Evolutionary conservation across 2,888 invertebrate genomes (phyloP).

Genomic region (Rapana venosa): DNA sequence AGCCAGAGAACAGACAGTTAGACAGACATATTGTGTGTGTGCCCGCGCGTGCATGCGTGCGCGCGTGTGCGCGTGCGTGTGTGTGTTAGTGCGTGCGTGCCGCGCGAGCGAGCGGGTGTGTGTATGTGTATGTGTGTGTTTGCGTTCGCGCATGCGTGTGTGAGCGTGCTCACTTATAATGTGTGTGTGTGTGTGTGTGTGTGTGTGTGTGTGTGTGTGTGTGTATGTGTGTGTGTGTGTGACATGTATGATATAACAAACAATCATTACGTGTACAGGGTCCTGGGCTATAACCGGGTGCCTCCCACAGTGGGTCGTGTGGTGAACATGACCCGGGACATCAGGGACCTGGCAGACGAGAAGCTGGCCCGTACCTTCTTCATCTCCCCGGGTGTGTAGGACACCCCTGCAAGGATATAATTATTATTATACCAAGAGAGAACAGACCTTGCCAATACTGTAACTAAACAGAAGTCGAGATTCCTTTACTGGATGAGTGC

Average conservation of each 20-base stretch:
- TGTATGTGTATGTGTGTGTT: too few relatives aligned
- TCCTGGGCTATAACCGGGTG: constrained; percentile 94
- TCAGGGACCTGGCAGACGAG: constrained; percentile 93
- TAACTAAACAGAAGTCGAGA: too few relatives aligned
- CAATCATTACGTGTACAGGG: constrained; percentile 81
- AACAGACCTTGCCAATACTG: too few relatives aligned
- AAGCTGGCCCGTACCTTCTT: constrained; percentile 81
- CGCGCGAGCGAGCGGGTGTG: too few relatives aligned
- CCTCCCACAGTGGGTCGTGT: constrained; percentile 96
- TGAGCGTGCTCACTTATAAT: too few relatives aligned
- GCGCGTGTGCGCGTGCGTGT: neutral
- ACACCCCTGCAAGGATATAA: too few relatives aligned
- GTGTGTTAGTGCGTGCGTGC: neutral
- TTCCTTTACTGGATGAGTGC: too few relatives aligned
- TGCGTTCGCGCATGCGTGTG: too few relatives aligned
- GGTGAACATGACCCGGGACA: constrained; percentile 95
- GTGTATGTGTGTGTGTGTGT: neutral
- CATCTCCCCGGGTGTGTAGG: constrained; percentile 80
- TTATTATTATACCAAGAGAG: too few relatives aligned
- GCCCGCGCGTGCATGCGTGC: neutral
- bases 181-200: neutral
- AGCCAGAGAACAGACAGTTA: too few relatives aligned
- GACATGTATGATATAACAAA: too few relatives aligned
- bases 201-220: neutral
- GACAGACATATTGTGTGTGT: neutral